Evolutionary conservation across 2,113 vertebrate genomes (phyloP), one percentile per base, ranked within the genome.

Genomic region (Abramis brama): DNA sequence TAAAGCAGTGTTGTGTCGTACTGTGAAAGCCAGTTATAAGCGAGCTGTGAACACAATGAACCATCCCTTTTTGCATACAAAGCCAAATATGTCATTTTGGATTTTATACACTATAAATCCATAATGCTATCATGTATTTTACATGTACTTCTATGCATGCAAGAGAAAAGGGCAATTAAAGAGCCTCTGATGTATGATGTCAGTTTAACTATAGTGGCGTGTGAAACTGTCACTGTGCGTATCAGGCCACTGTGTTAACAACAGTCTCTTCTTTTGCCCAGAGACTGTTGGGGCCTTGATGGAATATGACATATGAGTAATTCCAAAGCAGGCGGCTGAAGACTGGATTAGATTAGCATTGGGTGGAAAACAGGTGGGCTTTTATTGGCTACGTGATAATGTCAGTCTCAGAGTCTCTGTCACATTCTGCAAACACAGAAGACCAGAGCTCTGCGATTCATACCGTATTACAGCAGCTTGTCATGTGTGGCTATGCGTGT

Each of bases 311-410:
- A 90, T 86, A 88, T 80, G 85, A 89, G 90, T 88, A 91, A 92
- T 88, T 84, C 84, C 88, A 82, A 86, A 76, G 86, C 91, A 90
- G 90, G 89, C 92, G 89, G 60, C 83, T 87, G 89, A 77, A 90
- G 92, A 92, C 89, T 75, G 91, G 92, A 94, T 95, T 94, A 93
- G 91, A 95, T 94, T 93, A 93, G 92, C 85, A 88, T 81, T 92
- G 81, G 75, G 64, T n/a, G 84, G 86, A 92, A 91, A 94, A 94
- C 94, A 94, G 93, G 94, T 94, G 95, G 93, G 88, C 91, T 92
- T 95, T 94, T 94, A 95, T 93, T 93, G 93, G 89, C 87, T 90
- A 90, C 86, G 83, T 91, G 92, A 93, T 92, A 93, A 91, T 92
- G 93, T 94, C 91, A 91, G 89, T 92, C 92, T 91, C 88, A 82